phyloP scores from a whole-genome alignment of 2,113 vertebrate species.

The Oreochromis tanganicae region DNA sequence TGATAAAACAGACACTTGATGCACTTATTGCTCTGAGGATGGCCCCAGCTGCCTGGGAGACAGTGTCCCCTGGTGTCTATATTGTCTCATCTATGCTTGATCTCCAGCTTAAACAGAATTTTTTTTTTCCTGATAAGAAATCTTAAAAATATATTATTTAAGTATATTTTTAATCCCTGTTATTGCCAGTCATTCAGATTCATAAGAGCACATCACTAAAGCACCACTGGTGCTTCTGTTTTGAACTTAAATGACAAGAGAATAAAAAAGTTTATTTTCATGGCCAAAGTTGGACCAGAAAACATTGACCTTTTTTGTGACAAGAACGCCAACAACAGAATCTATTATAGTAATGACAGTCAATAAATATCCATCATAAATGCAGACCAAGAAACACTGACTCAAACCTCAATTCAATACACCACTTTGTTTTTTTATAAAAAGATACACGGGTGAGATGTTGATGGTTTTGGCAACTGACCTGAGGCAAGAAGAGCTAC shows the following conservation, averaged over 20 bases:
- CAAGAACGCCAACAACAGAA: slow-evolving; percentile 21
- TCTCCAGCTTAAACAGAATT: background rate
- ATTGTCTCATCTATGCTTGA: slow-evolving; percentile 33
- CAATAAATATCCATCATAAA: slow-evolving; percentile 35
- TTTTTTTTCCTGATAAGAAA: background rate
- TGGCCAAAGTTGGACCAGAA: slow-evolving; percentile 10
- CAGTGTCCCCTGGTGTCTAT: slow-evolving; percentile 75
- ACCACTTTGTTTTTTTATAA: background rate
- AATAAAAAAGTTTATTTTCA: slow-evolving; percentile 14
- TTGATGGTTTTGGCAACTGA: background rate
- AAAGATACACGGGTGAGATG: background rate
- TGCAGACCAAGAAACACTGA: background rate
- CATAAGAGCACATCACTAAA: background rate
- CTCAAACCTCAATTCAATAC: slow-evolving; percentile 9
- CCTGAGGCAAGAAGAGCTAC: background rate
- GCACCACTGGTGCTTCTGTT: slow-evolving; percentile 20
- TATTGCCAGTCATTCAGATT: slow-evolving; percentile 27
- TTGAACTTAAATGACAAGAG: slow-evolving; percentile 48
- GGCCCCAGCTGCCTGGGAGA: slow-evolving; percentile 54
- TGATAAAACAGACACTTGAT: background rate
- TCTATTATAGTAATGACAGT: slow-evolving; percentile 16
- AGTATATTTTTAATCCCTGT: background rate
- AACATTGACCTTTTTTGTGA: slow-evolving; percentile 28
- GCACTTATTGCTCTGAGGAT: slow-evolving; percentile 4
- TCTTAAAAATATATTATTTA: slow-evolving; percentile 19